Evolutionary conservation across 2,888 invertebrate species (phyloP).

Genomic region (Luffia ferchaultella): DNA sequence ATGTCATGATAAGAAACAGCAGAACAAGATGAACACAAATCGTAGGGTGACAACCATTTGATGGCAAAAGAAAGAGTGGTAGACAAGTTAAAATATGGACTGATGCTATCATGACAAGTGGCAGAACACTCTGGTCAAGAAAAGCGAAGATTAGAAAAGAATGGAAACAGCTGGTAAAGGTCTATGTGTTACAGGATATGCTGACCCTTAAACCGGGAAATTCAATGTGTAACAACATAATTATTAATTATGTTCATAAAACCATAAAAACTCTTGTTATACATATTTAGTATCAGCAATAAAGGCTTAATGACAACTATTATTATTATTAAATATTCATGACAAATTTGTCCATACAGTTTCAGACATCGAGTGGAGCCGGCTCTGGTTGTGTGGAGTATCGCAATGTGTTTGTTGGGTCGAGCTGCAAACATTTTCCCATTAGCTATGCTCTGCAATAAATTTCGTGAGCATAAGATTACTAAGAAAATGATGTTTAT

Average conservation of each 20-base stretch:
- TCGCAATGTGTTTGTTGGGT: slow-evolving; percentile 90
- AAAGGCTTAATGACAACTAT: neutral
- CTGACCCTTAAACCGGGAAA: neutral
- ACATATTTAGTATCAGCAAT: neutral
- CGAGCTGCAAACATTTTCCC: slow-evolving; percentile 98
- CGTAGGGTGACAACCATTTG: neutral
- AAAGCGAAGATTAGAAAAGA: neutral
- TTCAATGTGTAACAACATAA: neutral
- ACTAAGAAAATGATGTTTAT: slow-evolving; percentile 99
- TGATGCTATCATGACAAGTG: neutral
- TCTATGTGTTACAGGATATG: neutral
- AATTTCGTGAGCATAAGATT: slow-evolving; percentile 97
- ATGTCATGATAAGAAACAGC: no score
- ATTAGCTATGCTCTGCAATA: slow-evolving; percentile 90
- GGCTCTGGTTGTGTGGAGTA: slow-evolving; percentile 93
- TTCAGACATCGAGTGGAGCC: slow-evolving; percentile 93
- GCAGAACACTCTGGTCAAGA: neutral
- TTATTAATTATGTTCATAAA: neutral
- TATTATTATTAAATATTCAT: no score
- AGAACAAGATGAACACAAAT: no score
- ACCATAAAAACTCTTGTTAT: no score
- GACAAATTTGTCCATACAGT: no score
- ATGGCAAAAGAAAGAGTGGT: neutral
- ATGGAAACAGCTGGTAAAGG: neutral
- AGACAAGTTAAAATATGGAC: neutral